Evolutionary conservation across 2,797 vertebrate species (phyloP).

Genomic region (Xenentodon cancila): DNA sequence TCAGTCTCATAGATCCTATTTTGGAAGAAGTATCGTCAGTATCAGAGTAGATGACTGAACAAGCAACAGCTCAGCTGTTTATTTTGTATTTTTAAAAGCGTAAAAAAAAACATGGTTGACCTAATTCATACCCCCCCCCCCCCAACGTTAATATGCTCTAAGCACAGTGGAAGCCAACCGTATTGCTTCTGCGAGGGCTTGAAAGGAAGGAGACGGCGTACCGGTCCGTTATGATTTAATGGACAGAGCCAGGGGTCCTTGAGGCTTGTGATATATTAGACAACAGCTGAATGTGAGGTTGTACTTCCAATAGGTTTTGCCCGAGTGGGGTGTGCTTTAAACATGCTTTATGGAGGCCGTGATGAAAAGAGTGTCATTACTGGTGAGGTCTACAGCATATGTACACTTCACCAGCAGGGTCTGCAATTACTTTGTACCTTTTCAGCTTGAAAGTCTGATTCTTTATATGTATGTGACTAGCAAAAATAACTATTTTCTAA

Average conservation of each 20-base stretch:
- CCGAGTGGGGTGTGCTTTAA: not conserved
- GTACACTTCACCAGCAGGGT: not conserved
- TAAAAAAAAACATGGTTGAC: not conserved
- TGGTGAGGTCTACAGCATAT: not conserved
- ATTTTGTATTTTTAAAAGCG: too few relatives aligned
- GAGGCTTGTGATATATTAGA: conserved; percentile 40
- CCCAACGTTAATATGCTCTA: not conserved
- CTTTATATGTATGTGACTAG: too few relatives aligned
- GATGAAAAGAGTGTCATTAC: not conserved
- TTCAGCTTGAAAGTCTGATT: too few relatives aligned
- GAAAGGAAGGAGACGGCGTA: conserved; percentile 13
- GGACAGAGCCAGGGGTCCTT: conserved; percentile 16
- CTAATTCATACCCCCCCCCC: too few relatives aligned
- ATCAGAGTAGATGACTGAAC: too few relatives aligned
- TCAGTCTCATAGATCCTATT: too few relatives aligned
- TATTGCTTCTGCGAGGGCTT: conserved; percentile 5
- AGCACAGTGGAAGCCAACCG: conserved; percentile 5
- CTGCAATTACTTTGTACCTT: too few relatives aligned
- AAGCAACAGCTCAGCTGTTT: too few relatives aligned
- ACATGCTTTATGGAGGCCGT: not conserved
- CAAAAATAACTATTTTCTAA: too few relatives aligned
- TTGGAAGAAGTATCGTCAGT: too few relatives aligned
- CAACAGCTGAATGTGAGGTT: not conserved
- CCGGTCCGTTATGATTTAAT: conserved; percentile 35
- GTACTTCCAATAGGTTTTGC: not conserved